phyloP scores from a whole-genome alignment of 2,888 invertebrate species.

The Nephrotoma flavescens region DNA sequence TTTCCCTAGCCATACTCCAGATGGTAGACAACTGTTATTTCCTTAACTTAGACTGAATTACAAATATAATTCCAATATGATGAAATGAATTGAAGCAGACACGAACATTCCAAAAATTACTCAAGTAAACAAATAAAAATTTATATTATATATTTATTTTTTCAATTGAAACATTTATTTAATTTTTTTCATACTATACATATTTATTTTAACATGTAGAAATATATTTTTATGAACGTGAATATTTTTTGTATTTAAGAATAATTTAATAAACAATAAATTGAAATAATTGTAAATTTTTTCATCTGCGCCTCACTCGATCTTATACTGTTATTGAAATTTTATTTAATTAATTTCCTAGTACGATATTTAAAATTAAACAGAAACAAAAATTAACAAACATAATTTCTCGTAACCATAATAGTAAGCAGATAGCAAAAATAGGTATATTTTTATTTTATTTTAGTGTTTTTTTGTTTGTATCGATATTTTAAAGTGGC shows the following conservation, averaged over 20 bases:
- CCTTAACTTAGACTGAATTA: too few species aligned
- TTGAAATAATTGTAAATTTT: not conserved
- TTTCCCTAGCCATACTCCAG: too few species aligned
- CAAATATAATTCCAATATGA: too few species aligned
- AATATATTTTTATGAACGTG: not conserved
- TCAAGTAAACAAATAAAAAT: not conserved
- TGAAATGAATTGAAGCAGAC: not conserved
- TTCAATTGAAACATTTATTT: not conserved
- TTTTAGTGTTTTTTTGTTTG: not conserved
- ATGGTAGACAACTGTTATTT: too few species aligned
- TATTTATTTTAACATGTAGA: not conserved
- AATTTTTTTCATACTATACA: not conserved
- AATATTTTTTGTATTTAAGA: not conserved
- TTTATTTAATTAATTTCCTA: not conserved
- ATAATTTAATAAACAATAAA: not conserved
- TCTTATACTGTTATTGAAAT: not conserved
- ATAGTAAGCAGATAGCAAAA: not conserved
- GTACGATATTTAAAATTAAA: not conserved
- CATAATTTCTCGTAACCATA: not conserved
- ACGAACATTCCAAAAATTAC: not conserved
- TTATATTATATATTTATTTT: not conserved
- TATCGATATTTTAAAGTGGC: constrained; percentile 19
- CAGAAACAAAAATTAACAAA: not conserved
- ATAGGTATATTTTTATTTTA: not conserved
- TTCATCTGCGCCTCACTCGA: not conserved